Conservation (phyloP, 1,140 invertebrate species). For the Orchesella cincta region DNA sequence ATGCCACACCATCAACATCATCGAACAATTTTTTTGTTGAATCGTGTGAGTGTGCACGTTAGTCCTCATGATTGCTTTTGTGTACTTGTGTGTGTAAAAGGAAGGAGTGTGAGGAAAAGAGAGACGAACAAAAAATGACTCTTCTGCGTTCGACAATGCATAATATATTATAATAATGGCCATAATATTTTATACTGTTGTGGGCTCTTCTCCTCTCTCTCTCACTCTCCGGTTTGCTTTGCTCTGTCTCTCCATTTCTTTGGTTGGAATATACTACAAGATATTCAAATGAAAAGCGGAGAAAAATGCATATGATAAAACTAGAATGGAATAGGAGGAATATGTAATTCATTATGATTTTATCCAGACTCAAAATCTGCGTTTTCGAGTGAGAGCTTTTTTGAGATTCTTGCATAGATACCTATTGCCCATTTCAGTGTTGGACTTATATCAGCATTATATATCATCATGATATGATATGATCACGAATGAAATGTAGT, state of each 20-base stretch:
- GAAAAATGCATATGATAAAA: too few species aligned
- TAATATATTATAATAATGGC: constrained; percentile 22
- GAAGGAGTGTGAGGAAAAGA: background rate
- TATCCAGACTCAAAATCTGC: background rate
- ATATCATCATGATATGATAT: background rate
- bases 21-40: constrained; percentile 1
- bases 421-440: background rate
- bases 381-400: too few species aligned
- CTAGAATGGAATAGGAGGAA: background rate
- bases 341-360: constrained; percentile 16
- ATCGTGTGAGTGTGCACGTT: background rate
- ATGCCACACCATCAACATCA: background rate
- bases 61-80: background rate
- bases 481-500: background rate
- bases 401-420: constrained; percentile 15
- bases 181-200: constrained; percentile 11
- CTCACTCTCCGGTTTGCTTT: background rate
- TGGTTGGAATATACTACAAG: too few species aligned
- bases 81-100: background rate
- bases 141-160: constrained; percentile 6
- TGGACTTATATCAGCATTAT: background rate
- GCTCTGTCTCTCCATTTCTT: too few species aligned
- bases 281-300: too few species aligned
- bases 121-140: background rate
- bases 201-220: background rate